Conservation (phyloP, 1,140 invertebrate species). For the Trinorchestia longiramus region DNA sequence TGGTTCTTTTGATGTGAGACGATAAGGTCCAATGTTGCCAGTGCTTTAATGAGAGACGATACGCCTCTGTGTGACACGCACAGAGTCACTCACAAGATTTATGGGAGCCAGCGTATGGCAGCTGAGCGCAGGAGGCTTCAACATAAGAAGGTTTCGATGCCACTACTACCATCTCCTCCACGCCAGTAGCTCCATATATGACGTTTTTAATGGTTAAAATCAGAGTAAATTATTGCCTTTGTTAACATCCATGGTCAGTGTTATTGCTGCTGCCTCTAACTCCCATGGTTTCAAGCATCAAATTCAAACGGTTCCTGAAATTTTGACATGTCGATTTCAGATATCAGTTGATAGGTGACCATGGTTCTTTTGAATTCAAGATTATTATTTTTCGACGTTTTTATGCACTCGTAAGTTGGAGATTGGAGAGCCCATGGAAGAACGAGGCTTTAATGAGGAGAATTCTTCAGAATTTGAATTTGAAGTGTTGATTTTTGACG, state of each 20-base stretch:
- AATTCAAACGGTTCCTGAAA: too few species aligned
- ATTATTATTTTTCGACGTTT: too few species aligned
- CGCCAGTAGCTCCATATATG: neutral
- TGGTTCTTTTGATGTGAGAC: conserved; percentile 42
- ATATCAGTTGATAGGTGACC: too few species aligned
- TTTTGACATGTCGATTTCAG: too few species aligned
- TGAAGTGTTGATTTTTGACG: too few species aligned
- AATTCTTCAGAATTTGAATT: too few species aligned
- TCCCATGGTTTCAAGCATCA: neutral
- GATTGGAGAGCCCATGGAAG: too few species aligned
- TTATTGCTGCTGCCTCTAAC: neutral
- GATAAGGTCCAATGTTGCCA: conserved; percentile 49
- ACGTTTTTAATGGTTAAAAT: neutral
- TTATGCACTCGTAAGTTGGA: too few species aligned
- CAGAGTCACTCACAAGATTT: conserved; percentile 48
- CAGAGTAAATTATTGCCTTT: neutral
- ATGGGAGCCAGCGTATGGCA: conserved; percentile 27
- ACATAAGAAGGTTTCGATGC: conserved; percentile 28
- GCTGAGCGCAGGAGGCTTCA: conserved; percentile 29
- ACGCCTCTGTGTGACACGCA: conserved; percentile 52
- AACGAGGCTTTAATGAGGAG: too few species aligned
- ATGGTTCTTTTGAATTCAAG: too few species aligned
- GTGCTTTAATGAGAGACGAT: conserved; percentile 43
- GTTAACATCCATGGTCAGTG: neutral
- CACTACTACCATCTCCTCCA: neutral